Percentiles rank a stretch among this genome's conserved stretches.
Evolutionary conservation across 2,888 invertebrate genomes (phyloP).

Genomic region (Lasiommata megera): DNA sequence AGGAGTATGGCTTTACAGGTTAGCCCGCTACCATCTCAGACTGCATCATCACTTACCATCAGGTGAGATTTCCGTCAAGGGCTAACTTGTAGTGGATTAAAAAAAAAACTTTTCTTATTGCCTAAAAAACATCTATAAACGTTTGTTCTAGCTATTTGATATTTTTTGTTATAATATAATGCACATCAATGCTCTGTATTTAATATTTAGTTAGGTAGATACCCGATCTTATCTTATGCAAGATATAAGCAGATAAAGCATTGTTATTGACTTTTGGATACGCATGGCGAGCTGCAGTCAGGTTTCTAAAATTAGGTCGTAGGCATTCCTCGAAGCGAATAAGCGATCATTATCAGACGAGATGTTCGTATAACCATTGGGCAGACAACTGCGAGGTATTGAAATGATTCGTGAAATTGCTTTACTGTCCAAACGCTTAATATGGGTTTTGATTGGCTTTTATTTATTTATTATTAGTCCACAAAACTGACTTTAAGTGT

Average conservation of each 20-base stretch:
- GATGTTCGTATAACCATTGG: constrained; percentile 22
- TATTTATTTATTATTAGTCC: neutral
- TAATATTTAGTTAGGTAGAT: constrained; percentile 2
- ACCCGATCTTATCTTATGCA: neutral
- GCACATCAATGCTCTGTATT: neutral
- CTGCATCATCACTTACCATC: no score
- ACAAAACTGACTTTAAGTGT: no score
- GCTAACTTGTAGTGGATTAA: no score
- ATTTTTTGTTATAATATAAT: neutral
- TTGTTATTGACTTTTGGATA: constrained; percentile 15
- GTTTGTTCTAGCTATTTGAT: no score
- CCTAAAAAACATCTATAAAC: no score
- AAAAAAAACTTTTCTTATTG: no score
- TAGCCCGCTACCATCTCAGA: no score
- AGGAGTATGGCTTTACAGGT: no score
- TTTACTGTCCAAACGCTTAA: constrained; percentile 30
- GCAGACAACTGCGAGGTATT: constrained; percentile 29
- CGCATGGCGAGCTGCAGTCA: constrained; percentile 10
- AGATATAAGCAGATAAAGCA: constrained; percentile 1
- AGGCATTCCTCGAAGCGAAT: constrained; percentile 21
- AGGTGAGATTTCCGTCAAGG: no score
- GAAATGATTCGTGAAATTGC: constrained; percentile 32
- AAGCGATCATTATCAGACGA: constrained; percentile 29
- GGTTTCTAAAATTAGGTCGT: constrained; percentile 24
- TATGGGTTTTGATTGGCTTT: neutral